Evolutionary conservation across 2,113 vertebrate genomes (phyloP).

Genomic region (Aythya baeri): DNA sequence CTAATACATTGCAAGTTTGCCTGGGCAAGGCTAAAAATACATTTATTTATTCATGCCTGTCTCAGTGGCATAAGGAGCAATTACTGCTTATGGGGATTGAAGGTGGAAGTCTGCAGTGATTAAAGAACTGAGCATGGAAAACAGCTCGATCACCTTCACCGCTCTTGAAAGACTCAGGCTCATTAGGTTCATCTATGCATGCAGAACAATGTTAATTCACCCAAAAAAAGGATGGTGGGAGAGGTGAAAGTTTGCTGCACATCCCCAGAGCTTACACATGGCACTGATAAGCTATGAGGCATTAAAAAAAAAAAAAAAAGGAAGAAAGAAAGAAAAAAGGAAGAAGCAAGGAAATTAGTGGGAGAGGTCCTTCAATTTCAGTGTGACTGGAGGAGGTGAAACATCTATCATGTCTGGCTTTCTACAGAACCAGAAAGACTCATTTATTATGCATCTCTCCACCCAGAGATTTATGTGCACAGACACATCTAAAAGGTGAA

Average conservation of each 20-base stretch:
- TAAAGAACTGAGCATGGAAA: constrained; percentile 21
- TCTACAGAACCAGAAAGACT: neutral
- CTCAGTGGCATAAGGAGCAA: neutral
- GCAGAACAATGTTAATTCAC: constrained; percentile 38
- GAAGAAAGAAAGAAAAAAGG: neutral
- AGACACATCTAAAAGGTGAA: neutral
- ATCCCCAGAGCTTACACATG: constrained; percentile 6
- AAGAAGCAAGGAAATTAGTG: neutral
- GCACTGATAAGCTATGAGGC: neutral
- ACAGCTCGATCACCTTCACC: constrained; percentile 32
- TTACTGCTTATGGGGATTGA: neutral
- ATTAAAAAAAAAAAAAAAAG: neutral
- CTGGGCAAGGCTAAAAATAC: neutral
- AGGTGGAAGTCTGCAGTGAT: neutral
- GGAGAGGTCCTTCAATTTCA: neutral
- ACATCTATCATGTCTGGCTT: constrained; percentile 10
- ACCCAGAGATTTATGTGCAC: neutral
- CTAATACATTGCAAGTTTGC: neutral
- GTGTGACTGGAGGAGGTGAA: constrained; percentile 12
- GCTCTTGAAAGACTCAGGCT: constrained; percentile 21
- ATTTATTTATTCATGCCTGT: neutral
- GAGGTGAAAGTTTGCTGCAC: constrained; percentile 15
- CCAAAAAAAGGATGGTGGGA: neutral
- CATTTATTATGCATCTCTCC: neutral
- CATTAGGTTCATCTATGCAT: constrained; percentile 44